Evolutionary conservation across 2,888 invertebrate species (phyloP), one percentile per base, ranked within the genome.

Genomic region (Thysanoteuthis rhombus): DNA sequence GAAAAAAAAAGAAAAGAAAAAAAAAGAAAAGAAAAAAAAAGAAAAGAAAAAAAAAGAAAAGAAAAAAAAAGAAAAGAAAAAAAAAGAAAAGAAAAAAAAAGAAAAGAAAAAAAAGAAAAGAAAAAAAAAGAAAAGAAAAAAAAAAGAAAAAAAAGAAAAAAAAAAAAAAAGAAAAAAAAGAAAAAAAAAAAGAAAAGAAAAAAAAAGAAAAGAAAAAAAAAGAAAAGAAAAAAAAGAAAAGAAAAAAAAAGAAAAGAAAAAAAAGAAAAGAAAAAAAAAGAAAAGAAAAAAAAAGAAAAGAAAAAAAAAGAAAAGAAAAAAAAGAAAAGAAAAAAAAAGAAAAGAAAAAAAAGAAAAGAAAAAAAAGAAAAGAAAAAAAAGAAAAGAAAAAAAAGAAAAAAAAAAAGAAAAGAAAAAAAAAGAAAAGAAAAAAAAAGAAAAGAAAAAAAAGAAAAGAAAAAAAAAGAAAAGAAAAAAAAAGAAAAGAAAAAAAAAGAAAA

Each of bases 11-110:
- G 42, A 3, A 42, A 3, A 42, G 3, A 42, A 3, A 42, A 12
- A 42, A 3, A 3, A 3, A 42, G 3, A 3, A 3, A 0, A 3
- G 42, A 2, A 12, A 2, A 12, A 42, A 12, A 42, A 12, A 42
- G 42, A 42, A 16, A 42, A 0, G 1, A 16, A 5, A 16, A 42
- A 16, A 42, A 16, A 42, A 1, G 16, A 16, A 12, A 12, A 42
- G 12, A 42, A 42, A 1, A 12, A 42, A 12, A 42, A 12, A 42
- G 42, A 1, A 12, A 42, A 12, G 12, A 1, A 6, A 16, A 42
- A 1, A 42, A 1, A 42, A 16, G 16, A 16, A 42, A 1, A 6
- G 16, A 5, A 42, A 16, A 42, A 0, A 2, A 12, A 2, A 3
- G 3, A 3, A 2, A 3, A 12, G 12, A 2, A 42, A 12, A 42